Conservation (phyloP, 23 tunicate genomes). For the Halocynthia aurantium region DNA sequence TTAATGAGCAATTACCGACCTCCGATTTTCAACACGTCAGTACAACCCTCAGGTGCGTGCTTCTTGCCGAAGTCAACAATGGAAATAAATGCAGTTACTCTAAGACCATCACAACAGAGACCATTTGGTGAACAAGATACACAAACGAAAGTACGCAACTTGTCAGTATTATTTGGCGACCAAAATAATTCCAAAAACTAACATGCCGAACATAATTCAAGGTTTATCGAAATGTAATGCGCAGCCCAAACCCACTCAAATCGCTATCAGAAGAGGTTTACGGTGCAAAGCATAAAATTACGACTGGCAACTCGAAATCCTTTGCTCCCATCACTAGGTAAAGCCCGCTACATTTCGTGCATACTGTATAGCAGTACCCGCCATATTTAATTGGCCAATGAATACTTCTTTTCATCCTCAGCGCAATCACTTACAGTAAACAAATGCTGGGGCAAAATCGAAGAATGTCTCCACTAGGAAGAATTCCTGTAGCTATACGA, state of each 20-base stretch:
- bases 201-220: neutral
- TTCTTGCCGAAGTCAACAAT: conserved; percentile 56
- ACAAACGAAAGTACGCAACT: neutral
- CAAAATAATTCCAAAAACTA: too few species aligned
- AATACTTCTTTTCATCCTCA: too few species aligned
- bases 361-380: too few species aligned
- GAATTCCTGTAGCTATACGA: conserved; percentile 37
- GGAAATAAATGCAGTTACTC: conserved; percentile 40
- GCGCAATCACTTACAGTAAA: neutral
- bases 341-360: too few species aligned
- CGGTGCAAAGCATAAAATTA: too few species aligned
- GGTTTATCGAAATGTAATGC: conserved; percentile 15
- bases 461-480: conserved; percentile 56
- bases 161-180: too few species aligned
- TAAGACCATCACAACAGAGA: conserved; percentile 38
- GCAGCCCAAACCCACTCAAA: conserved; percentile 36
- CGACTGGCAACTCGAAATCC: too few species aligned
- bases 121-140: conserved; percentile 58
- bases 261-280: neutral
- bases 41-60: conserved; percentile 22
- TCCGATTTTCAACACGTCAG: too few species aligned
- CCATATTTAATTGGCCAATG: too few species aligned
- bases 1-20: too few species aligned
- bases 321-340: too few species aligned
- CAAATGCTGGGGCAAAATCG: conserved; percentile 11